Conservation (phyloP, 2,888 invertebrate species). For the Tillus elongatus region DNA sequence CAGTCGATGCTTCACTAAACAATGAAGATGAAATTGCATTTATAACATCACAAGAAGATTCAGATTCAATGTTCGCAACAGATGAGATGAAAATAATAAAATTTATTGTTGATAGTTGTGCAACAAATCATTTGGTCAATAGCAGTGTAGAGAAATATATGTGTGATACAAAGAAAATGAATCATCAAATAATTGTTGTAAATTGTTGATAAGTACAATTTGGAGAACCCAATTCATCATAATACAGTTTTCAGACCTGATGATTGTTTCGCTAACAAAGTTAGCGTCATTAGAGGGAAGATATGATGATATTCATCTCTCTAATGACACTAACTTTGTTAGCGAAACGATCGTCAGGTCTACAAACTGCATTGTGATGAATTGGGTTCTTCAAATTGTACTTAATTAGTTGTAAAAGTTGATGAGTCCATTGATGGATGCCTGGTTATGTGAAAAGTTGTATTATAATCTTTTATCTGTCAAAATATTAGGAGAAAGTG, state of each 20-base stretch:
- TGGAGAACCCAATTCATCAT: too few species aligned
- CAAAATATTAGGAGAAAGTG: conserved; percentile 15
- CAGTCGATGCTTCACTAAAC: conserved; percentile 9
- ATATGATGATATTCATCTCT: too few species aligned
- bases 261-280: too few species aligned
- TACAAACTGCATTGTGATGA: too few species aligned
- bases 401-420: conserved; percentile 21
- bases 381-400: too few species aligned
- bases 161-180: conserved; percentile 13
- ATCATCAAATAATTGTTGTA: conserved; percentile 19
- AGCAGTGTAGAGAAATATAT: conserved; percentile 14
- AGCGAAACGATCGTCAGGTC: too few species aligned
- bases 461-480: conserved; percentile 15
- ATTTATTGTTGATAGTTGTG: conserved; percentile 11
- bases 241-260: too few species aligned
- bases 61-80: conserved; percentile 6
- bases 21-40: conserved; percentile 6
- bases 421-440: conserved; percentile 18
- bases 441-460: conserved; percentile 16
- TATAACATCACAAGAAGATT: conserved; percentile 9
- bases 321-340: too few species aligned
- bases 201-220: too few species aligned
- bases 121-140: conserved; percentile 12
- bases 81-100: not conserved
- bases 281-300: too few species aligned